Evolutionary conservation across 2,888 invertebrate species (phyloP).

Genomic region (Heliconius ethilla): DNA sequence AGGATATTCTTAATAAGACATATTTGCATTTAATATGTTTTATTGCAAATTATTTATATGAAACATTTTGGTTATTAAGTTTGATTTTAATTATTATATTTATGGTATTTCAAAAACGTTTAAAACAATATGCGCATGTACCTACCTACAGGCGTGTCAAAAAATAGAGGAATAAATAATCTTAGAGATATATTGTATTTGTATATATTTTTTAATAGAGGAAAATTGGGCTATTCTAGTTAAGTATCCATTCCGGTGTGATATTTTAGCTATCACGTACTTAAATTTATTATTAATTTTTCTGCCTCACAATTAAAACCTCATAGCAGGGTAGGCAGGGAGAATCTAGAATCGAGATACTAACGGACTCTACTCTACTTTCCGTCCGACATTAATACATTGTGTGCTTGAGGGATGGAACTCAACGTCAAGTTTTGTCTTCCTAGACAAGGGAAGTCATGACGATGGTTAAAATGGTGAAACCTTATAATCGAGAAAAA

Average conservation of each 20-base stretch:
- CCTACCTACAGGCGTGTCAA: too few relatives aligned
- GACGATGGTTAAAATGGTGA: too few relatives aligned
- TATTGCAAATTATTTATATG: neutral
- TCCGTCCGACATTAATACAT: neutral
- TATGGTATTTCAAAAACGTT: too few relatives aligned
- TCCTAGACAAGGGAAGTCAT: neutral
- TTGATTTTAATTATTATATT: neutral
- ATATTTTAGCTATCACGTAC: too few relatives aligned
- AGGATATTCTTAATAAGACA: neutral
- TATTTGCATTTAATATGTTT: slow-evolving; percentile 1
- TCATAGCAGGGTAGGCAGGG: neutral
- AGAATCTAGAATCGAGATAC: neutral
- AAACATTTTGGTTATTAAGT: neutral
- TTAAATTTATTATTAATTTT: too few relatives aligned
- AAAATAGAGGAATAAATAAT: too few relatives aligned
- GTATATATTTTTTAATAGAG: too few relatives aligned
- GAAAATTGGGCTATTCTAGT: too few relatives aligned
- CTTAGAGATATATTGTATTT: too few relatives aligned
- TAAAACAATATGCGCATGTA: too few relatives aligned
- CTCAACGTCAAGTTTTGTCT: neutral
- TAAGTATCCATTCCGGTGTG: too few relatives aligned
- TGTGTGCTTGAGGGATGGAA: neutral
- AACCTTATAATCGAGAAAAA: neutral
- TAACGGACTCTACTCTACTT: neutral
- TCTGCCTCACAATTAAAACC: neutral